Conservation (phyloP, 2,888 invertebrate species). For the Chrysomela aeneicollis region DNA sequence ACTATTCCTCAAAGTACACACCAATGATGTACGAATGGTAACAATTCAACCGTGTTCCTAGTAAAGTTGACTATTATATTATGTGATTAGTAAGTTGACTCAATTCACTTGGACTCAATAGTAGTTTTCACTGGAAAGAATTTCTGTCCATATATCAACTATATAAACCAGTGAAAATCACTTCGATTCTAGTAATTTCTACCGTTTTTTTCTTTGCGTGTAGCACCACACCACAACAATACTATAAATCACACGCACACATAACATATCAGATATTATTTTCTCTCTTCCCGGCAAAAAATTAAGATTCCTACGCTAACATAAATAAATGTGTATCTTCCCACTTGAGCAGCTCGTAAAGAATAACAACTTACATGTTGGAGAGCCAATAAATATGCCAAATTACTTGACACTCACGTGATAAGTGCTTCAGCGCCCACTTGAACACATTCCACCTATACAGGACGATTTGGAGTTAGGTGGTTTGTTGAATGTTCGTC, state of each 20-base stretch:
- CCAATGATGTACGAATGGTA: no score
- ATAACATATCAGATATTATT: background rate
- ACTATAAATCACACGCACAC: slow-evolving; percentile 12
- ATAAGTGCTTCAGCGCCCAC: slow-evolving; percentile 50
- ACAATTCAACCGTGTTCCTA: no score
- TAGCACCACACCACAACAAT: background rate
- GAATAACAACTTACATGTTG: slow-evolving; percentile 46
- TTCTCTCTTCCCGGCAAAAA: slow-evolving; percentile 13
- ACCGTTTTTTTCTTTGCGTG: no score
- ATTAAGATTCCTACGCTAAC: slow-evolving; percentile 26
- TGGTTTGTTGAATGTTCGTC: background rate
- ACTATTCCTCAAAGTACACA: no score
- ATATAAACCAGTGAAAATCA: no score
- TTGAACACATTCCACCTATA: slow-evolving; percentile 29
- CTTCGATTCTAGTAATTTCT: no score
- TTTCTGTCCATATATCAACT: no score
- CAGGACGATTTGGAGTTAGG: background rate
- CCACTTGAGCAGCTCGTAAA: slow-evolving; percentile 49
- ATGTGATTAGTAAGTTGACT: no score
- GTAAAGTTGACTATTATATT: no score
- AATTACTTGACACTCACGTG: slow-evolving; percentile 49
- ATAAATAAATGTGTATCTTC: slow-evolving; percentile 48
- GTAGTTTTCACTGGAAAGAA: no score
- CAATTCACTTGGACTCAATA: no score
- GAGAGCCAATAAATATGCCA: slow-evolving; percentile 51